These are phyloP conservation scores for Miichthys miiuy DNA, from an alignment of 2,797 vertebrate species.

Conservation along the genomic window DNA sequence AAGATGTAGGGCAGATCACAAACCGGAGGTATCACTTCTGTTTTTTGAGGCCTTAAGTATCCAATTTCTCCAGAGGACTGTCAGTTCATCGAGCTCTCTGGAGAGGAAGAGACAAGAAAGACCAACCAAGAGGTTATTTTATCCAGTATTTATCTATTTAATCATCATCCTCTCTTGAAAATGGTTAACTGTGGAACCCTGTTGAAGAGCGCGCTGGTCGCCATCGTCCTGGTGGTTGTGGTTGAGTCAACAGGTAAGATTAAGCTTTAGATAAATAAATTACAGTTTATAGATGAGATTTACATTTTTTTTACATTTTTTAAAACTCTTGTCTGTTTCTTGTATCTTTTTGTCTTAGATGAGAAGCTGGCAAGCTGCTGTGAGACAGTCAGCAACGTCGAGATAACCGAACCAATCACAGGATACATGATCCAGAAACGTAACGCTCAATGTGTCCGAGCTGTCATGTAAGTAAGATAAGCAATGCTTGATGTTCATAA, in stretches of 20 bases:
- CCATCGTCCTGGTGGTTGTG: constrained; percentile 27
- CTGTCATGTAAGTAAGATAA: constrained; percentile 76
- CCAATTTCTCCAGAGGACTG: accelerated
- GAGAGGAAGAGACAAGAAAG: constrained; percentile 6
- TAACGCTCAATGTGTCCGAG: constrained; percentile 60
- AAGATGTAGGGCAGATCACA: constrained; percentile 23
- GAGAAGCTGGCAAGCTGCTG: constrained; percentile 74
- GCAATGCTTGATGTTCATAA: neutral
- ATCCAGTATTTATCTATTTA: neutral
- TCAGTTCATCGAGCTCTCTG: constrained; percentile 40
- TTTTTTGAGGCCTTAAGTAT: constrained; percentile 54
- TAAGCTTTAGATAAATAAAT: neutral
- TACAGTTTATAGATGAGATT: neutral
- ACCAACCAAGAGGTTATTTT: neutral
- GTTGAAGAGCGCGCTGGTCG: constrained; percentile 40
- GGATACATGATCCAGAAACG: constrained; percentile 13
- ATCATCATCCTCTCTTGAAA: neutral
- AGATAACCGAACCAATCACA: constrained; percentile 35
- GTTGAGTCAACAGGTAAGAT: constrained; percentile 35
- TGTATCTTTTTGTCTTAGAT: neutral
- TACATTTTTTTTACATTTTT: neutral
- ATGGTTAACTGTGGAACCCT: constrained; percentile 40
- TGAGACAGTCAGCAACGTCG: neutral
- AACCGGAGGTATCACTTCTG: constrained; percentile 46
- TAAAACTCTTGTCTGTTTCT: neutral